Percentiles rank a stretch among this genome's conserved stretches.
Evolutionary conservation across 2,113 vertebrate species (phyloP).

Genomic region (Labeo rohita): DNA sequence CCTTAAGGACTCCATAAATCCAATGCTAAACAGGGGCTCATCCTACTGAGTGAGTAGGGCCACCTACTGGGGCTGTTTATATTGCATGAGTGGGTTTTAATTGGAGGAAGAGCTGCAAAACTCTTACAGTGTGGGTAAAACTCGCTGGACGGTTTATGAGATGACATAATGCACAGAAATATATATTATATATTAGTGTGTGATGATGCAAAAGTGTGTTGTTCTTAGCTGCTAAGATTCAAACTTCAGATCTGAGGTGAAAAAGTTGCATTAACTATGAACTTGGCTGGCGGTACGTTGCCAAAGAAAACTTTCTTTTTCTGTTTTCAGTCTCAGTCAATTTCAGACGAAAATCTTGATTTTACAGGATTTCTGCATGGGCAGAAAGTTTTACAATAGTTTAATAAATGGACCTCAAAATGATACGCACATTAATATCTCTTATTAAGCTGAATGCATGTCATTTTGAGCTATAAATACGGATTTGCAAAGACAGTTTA

Average conservation of each 20-base stretch:
- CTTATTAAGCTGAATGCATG: not conserved
- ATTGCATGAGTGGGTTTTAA: conserved; percentile 36
- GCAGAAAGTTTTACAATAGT: not conserved
- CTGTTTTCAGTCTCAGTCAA: not conserved
- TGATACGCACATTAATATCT: not conserved
- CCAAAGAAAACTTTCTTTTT: not conserved
- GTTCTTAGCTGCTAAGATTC: not conserved
- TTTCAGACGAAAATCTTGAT: not conserved
- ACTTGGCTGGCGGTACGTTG: not conserved
- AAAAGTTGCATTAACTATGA: not conserved
- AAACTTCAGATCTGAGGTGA: too few species aligned
- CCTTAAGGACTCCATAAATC: conserved; percentile 70
- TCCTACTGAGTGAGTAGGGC: conserved; percentile 69
- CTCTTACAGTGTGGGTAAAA: not conserved
- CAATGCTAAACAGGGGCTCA: conserved; percentile 45
- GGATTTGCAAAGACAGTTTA: not conserved
- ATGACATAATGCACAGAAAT: not conserved
- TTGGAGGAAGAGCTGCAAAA: not conserved
- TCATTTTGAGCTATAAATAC: not conserved
- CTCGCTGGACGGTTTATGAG: not conserved
- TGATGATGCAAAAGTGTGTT: not conserved
- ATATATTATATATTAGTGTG: too few species aligned
- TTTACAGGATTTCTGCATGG: not conserved
- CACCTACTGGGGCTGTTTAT: conserved; percentile 73
- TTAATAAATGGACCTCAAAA: not conserved